A percentile compares a stretch with the other conserved stretches of the same genome.
Evolutionary conservation across 2,113 vertebrate genomes (phyloP).

Genomic region (Oryctolagus cuniculus): DNA sequence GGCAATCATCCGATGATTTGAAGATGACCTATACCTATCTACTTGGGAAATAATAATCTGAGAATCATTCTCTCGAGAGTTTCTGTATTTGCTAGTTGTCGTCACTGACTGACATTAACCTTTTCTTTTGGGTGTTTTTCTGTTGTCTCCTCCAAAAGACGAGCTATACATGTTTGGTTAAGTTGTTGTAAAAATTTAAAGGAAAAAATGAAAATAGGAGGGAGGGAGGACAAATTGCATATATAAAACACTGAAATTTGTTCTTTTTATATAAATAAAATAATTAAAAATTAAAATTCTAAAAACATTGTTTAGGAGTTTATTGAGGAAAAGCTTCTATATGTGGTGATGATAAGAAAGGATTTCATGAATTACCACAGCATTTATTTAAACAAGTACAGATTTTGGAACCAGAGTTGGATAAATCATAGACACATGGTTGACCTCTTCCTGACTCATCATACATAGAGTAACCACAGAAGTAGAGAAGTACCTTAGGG

Average conservation of each 20-base stretch:
- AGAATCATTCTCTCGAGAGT: background rate
- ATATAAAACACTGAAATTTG: no score
- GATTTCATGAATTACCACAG: background rate
- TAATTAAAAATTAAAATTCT: background rate
- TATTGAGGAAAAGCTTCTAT: background rate
- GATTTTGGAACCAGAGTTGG: background rate
- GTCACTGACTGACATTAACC: background rate
- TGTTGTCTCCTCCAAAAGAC: background rate
- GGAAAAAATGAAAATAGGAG: no score
- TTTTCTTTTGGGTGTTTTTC: background rate
- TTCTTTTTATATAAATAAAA: no score
- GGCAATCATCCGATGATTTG: background rate
- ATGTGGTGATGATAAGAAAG: background rate
- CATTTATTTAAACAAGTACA: background rate
- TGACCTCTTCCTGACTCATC: background rate
- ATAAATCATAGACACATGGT: background rate
- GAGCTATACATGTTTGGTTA: background rate
- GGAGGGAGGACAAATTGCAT: no score
- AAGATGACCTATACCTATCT: background rate
- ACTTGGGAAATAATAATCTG: background rate
- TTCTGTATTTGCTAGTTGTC: background rate
- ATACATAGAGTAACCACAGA: background rate
- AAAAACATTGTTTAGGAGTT: background rate
- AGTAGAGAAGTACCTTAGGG: background rate
- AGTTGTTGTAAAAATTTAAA: no score